Conservation (phyloP, 2,797 vertebrate genomes). For the Bovichtus diacanthus region DNA sequence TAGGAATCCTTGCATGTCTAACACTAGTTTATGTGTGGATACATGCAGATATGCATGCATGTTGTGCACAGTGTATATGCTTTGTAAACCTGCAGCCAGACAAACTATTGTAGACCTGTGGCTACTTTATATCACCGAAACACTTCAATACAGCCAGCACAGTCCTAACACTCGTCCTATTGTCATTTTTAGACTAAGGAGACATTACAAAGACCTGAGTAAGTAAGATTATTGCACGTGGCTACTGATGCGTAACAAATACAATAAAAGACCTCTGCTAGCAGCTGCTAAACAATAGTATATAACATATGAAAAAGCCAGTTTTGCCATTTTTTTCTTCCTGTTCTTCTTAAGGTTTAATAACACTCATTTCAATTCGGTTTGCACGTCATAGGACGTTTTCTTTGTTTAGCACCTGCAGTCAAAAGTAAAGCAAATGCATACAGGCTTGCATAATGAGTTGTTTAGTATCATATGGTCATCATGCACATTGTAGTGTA, state of each 20-base stretch:
- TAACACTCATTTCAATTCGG: neutral
- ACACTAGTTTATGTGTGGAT: conserved; percentile 3
- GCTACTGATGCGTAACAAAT: conserved; percentile 45
- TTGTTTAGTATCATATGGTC: conserved; percentile 24
- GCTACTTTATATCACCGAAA: neutral
- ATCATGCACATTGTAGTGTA: conserved; percentile 47
- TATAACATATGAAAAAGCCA: conserved; percentile 32
- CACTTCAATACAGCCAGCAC: neutral
- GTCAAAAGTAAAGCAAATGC: conserved; percentile 1
- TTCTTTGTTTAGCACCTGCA: conserved; percentile 9
- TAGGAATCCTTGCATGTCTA: neutral
- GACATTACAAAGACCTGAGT: neutral
- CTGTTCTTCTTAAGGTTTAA: neutral
- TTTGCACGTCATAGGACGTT: neutral
- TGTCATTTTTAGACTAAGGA: neutral
- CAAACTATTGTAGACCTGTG: neutral
- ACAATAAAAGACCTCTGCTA: conserved; percentile 3
- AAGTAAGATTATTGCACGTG: neutral
- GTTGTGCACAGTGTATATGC: neutral
- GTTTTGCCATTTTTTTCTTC: neutral
- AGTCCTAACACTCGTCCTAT: no score
- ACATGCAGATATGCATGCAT: neutral
- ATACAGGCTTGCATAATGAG: conserved; percentile 20
- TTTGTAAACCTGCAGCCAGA: neutral
- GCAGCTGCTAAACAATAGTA: conserved; percentile 59